Percentiles rank a stretch among this genome's conserved stretches.
Evolutionary conservation across 2,888 invertebrate genomes (phyloP).

Genomic region (Eustalomyia histrio): DNA sequence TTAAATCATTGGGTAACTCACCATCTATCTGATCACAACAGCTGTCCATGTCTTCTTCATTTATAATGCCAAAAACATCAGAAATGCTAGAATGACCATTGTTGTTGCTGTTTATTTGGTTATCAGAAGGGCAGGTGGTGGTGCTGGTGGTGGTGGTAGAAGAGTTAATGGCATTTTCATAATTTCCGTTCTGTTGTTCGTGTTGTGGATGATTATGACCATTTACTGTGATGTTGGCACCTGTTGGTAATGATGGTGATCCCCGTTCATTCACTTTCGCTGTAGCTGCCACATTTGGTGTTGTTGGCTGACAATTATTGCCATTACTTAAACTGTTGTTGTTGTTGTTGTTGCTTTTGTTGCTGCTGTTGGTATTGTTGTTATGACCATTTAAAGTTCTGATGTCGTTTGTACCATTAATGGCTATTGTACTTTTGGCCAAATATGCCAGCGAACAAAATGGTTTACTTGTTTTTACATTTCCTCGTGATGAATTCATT

Average conservation of each 20-base stretch:
- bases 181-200: constrained; percentile 41
- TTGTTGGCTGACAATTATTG: constrained; percentile 52
- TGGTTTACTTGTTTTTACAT: constrained; percentile 64
- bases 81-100: constrained; percentile 47
- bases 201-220: constrained; percentile 39
- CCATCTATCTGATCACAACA: constrained; percentile 64
- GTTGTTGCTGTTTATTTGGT: constrained; percentile 28
- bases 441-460: constrained; percentile 70
- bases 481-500: constrained; percentile 41
- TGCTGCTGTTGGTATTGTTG: constrained; percentile 40
- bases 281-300: constrained; percentile 67
- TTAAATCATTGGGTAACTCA: constrained; percentile 47
- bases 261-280: constrained; percentile 68
- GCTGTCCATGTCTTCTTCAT: constrained; percentile 63
- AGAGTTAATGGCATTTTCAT: constrained; percentile 3
- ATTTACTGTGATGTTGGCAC: constrained; percentile 63
- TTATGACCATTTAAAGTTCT: constrained; percentile 62
- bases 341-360: constrained; percentile 21
- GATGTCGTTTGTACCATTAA: constrained; percentile 65
- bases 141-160: constrained; percentile 20
- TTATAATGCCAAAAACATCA: constrained; percentile 68
- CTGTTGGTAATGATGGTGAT: constrained; percentile 67
- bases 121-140: constrained; percentile 51
- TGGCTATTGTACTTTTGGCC: constrained; percentile 69
- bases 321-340: constrained; percentile 35